Evolutionary conservation across 2,797 vertebrate genomes (phyloP), one percentile per base, ranked within the genome.

Genomic region (Salmo trutta): DNA sequence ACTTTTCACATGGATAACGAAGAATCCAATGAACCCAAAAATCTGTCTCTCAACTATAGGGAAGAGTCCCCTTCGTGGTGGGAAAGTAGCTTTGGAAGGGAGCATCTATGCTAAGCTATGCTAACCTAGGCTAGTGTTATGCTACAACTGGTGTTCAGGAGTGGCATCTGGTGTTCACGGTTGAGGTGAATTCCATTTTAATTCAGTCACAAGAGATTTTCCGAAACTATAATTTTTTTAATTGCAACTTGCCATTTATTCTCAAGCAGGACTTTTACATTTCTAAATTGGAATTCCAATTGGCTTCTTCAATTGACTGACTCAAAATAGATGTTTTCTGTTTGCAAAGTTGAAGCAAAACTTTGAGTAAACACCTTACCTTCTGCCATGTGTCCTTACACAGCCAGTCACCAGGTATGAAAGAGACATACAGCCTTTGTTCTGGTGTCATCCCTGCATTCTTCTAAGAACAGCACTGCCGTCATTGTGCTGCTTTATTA

Each of bases 401-500:
- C 5, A 17, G 52, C 12, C 56, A 16, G 31, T 41, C 73, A 54
- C 53, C 53, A n/a, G 15, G 24, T 29, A 54, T 56, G 17, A 31
- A 33, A 31, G 31, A 31, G 3, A 73, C 41, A 14, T 2, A 3
- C 6, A 31, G 56, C 15, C 67, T 77, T 86, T 88, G 89, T 89
- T 85, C 77, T 67, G 53, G 75, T 86, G 90, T 91, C 92, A 95
- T 95, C 93, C 10, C 93, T 93, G 91, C 93, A 87, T 92, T 86
- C 91, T 47, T 78, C 75, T 81, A 93, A 92, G 70, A 91, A 86
- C 93, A 94, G 94, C 94, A 83, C 81, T 81, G 83, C 76, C 82
- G 75, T 80, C 51, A 76, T 93, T 88, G 83, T 91, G 93, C 92
- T 93, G 93, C 90, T 79, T 89, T 91, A 94, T 95, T 95, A 95